Base-by-base conservation (phyloP, 1,140 invertebrate species). In the Anagrus nilaparvatae region DNA sequence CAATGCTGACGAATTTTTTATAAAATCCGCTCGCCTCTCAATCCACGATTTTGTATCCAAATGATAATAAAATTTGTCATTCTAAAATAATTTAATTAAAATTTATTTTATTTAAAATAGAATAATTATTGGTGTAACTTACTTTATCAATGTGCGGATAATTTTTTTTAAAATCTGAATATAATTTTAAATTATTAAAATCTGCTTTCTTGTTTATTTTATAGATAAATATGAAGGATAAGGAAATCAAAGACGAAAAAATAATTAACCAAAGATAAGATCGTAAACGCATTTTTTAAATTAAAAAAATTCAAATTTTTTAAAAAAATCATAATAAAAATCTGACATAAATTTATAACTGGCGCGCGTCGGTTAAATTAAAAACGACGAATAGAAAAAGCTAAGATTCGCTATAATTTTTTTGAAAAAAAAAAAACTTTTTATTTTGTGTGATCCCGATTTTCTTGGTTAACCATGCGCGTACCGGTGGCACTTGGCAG, bases 381-480 rank as follows among this genome's bases (percentile, higher is more conserved):
- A 25, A 12, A 25, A 12, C 12, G 6, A 5, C 6, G 24, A 5
- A 12, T 5, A 5, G 6, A 12, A 5, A 12, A 12, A 5, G 24
- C 24, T 12, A 25, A 25, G 24, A n/a, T n/a, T n/a, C n/a, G n/a
- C n/a, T n/a, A n/a, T n/a, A n/a, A n/a, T n/a, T n/a, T n/a, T n/a
- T n/a, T n/a, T n/a, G n/a, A n/a, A n/a, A n/a, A n/a, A n/a, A n/a
- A n/a, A n/a, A n/a, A n/a, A n/a, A n/a, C n/a, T n/a, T n/a, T n/a
- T n/a, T n/a, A n/a, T n/a, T n/a, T 12, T 7, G 24, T 27, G 7
- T 29, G 29, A 14, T 14, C 28, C 16, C 28, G 29, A 40, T 31
- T 24, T 17, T 28, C 36, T 39, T 39, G 36, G 18, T 18, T 18
- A 14, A 27, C 40, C 40, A 25, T 20, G 32, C 19, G 16, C 17